These are phyloP conservation scores for Machaerirhynchus nigripectus DNA, from an alignment of 2,113 vertebrate species.

Conservation along the genomic window DNA sequence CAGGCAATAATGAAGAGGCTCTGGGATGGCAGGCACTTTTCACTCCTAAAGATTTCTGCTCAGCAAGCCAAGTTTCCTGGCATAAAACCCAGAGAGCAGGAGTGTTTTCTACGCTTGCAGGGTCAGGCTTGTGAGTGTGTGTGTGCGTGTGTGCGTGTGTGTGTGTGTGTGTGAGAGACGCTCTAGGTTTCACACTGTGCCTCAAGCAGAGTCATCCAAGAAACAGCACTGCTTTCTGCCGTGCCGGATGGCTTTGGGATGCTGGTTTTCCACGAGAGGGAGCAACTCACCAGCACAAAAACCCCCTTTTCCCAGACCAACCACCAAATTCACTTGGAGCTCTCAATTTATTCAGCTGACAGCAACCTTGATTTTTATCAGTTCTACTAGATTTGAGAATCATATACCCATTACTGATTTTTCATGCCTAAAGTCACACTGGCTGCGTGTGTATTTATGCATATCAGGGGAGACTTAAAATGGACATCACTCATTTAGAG, in stretches of 20 bases:
- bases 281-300: slow-evolving; percentile 78
- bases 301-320: slow-evolving; percentile 11
- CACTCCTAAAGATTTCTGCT: background rate
- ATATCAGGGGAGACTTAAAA: slow-evolving; percentile 18
- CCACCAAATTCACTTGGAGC: slow-evolving; percentile 53
- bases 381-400: slow-evolving; percentile 64
- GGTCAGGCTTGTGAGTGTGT: background rate
- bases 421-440: slow-evolving; percentile 42
- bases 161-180: background rate
- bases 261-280: slow-evolving; percentile 76
- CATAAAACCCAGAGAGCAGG: background rate
- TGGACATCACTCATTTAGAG: slow-evolving; percentile 35
- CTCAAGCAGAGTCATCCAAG: background rate
- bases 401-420: slow-evolving; percentile 65
- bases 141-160: background rate
- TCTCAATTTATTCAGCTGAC: slow-evolving; percentile 71
- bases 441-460: slow-evolving; percentile 7
- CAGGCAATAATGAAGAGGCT: background rate
- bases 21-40: background rate
- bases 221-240: rapidly evolving
- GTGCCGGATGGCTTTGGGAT: background rate
- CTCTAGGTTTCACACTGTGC: background rate
- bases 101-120: background rate
- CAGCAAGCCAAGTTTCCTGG: slow-evolving; percentile 15
- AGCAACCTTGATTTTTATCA: slow-evolving; percentile 71